Percentiles rank a stretch among this genome's conserved stretches.
phyloP scores from a whole-genome alignment of 2,797 vertebrate species.

The Sitta carolinensis region DNA sequence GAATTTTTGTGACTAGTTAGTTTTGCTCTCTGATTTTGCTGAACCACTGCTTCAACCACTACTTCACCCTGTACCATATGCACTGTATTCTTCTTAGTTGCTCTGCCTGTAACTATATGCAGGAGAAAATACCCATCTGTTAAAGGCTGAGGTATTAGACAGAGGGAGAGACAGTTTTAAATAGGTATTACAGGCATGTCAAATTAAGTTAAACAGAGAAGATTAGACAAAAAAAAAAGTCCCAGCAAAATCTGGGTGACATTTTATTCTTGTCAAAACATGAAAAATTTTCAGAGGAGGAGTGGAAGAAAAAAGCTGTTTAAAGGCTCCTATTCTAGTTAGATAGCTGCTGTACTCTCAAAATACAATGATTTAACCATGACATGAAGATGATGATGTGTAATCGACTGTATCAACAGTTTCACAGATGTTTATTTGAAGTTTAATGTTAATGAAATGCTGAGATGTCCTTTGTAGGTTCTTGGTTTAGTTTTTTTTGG shows the following conservation, averaged over 20 bases:
- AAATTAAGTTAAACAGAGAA: slow-evolving; percentile 69
- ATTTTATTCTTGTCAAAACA: slow-evolving; percentile 53
- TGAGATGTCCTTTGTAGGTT: background rate
- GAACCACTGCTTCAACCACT: slow-evolving; percentile 19
- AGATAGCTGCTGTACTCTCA: slow-evolving; percentile 37
- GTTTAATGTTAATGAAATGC: slow-evolving; percentile 62
- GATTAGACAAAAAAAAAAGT: slow-evolving; percentile 53
- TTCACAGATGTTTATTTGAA: slow-evolving; percentile 60
- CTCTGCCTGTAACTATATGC: slow-evolving; percentile 33
- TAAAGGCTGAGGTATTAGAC: slow-evolving; percentile 59
- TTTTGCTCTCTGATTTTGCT: slow-evolving; percentile 40
- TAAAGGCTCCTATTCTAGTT: slow-evolving; percentile 49
- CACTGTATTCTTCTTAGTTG: slow-evolving; percentile 27
- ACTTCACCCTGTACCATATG: slow-evolving; percentile 44
- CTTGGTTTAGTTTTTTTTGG: background rate
- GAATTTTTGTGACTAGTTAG: background rate
- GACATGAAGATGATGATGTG: slow-evolving; percentile 56
- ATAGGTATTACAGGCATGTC: slow-evolving; percentile 64
- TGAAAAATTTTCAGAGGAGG: background rate
- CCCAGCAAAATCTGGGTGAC: slow-evolving; percentile 39
- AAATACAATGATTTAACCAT: slow-evolving; percentile 43
- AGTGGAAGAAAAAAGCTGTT: background rate
- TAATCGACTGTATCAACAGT: slow-evolving; percentile 47
- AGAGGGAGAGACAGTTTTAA: slow-evolving; percentile 63
- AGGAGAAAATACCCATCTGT: slow-evolving; percentile 58